A percentile compares a stretch with the other conserved stretches of the same genome.
Evolutionary conservation across 2,888 invertebrate genomes (phyloP).

Genomic region (Formica aserva): DNA sequence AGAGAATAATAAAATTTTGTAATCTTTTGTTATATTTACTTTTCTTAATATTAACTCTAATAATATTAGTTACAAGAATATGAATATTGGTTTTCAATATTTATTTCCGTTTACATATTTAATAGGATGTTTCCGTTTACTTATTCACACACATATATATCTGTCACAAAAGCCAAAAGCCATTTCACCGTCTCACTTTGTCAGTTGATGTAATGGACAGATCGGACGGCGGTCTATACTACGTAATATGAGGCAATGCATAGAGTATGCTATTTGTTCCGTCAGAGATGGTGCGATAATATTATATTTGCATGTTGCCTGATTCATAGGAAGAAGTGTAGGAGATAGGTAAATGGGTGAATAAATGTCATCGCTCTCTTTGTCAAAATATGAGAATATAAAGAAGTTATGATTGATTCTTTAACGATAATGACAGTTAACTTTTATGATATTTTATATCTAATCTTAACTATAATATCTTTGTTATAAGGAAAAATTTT

Average conservation of each 20-base stretch:
- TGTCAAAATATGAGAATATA: background rate
- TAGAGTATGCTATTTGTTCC: slow-evolving; percentile 45
- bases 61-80: background rate
- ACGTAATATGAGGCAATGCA: slow-evolving; percentile 29
- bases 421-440: background rate
- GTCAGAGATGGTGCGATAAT: slow-evolving; percentile 50
- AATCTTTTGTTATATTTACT: background rate
- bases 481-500: background rate
- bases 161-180: slow-evolving; percentile 39
- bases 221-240: slow-evolving; percentile 42
- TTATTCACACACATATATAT: background rate
- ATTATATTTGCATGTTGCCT: slow-evolving; percentile 20
- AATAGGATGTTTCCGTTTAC: background rate
- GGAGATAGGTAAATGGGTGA: slow-evolving; percentile 33
- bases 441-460: background rate
- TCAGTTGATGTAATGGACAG: slow-evolving; percentile 64
- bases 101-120: slow-evolving; percentile 17
- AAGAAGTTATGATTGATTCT: slow-evolving; percentile 2
- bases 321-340: slow-evolving; percentile 12
- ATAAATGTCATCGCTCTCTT: slow-evolving; percentile 20
- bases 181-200: slow-evolving; percentile 45
- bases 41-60: background rate
- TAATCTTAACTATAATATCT: slow-evolving; percentile 19
- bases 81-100: background rate
- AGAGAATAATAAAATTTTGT: background rate